Base-by-base conservation (phyloP, 2,113 vertebrate genomes). In the Malurus alboscapulatus region DNA sequence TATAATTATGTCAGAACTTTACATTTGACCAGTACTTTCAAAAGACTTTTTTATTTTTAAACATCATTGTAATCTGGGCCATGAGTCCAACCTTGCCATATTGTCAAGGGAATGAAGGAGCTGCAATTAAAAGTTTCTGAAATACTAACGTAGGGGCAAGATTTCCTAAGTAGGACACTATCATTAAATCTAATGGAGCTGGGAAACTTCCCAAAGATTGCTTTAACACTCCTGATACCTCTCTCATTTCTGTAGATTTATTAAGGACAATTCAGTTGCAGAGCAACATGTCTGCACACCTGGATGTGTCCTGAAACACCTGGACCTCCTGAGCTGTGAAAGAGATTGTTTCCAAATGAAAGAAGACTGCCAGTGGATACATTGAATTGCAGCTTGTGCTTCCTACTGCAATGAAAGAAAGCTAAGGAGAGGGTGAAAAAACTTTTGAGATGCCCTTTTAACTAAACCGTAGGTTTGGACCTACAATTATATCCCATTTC, bases 51-150 rank as follows among this genome's bases (percentile, higher is more conserved):
- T 34, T 40, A 51, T 9, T 30, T 53, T 19, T 4, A 50, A 50
- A 65, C 11, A 38, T 38, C 48, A 55, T 26, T 68, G 38, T 74
- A 94, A 96, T 94, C 78, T 96, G 36, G 66, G 88, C 34, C 88
- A 79, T 8, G 22, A 82, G 59, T 21, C 7, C 7, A 79, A 96
- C 63, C 36, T 69, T 80, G 42, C 36, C 29, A 6, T 87, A 92
- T 48, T 78, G 68, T 72, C 78, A 85, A 68, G 81, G 90, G 95
- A 88, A 87, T 88, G 54, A 76, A 89, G 51, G 32, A 87, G 48
- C 20, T 85, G 76, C 80, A 95, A 93, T 94, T 94, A 93, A 78
- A 95, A 95, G 72, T 74, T 92, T 90, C 87, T 92, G 74, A 95
- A 96, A 96, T 58, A 92, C 81, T 62, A 95, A 92, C 0, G 11